Percentiles rank a stretch among this genome's conserved stretches.
phyloP scores from a whole-genome alignment of 2,797 vertebrate species.

The Protonibea diacanthus region DNA sequence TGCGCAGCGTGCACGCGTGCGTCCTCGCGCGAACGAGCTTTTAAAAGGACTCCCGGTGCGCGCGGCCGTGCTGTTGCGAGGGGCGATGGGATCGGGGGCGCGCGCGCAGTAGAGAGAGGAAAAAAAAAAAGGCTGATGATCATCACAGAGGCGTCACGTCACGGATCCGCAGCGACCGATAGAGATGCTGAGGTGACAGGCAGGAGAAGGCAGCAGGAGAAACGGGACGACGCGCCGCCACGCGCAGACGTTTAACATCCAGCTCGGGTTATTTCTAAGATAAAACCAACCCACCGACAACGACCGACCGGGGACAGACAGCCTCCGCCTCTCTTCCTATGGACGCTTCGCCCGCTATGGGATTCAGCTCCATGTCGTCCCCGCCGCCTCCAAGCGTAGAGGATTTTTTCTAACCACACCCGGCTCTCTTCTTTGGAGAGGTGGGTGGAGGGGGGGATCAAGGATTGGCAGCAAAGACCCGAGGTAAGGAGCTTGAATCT shows the following conservation, averaged over 20 bases:
- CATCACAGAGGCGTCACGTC: conserved; percentile 79
- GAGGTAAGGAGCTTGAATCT: conserved; percentile 73
- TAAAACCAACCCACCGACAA: too few relatives aligned
- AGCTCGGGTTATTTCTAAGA: too few relatives aligned
- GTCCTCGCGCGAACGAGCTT: conserved; percentile 52
- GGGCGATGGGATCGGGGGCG: conserved; percentile 81
- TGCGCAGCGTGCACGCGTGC: background rate
- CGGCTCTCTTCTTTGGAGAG: conserved; percentile 65
- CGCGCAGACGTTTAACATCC: background rate
- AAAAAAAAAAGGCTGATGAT: conserved; percentile 59
- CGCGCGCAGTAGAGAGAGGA: conserved; percentile 69
- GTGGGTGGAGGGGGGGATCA: conserved; percentile 52
- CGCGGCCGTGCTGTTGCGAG: conserved; percentile 85
- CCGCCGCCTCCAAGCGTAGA: conserved; percentile 62
- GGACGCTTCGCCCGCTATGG: conserved; percentile 61
- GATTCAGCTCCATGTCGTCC: conserved; percentile 60
- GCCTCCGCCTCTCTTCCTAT: conserved; percentile 11
- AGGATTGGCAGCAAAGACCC: conserved; percentile 64
- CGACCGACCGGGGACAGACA: background rate
- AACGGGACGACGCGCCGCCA: conserved; percentile 51
- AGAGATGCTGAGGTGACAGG: conserved; percentile 87
- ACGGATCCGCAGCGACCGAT: conserved; percentile 85
- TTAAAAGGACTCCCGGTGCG: conserved; percentile 63
- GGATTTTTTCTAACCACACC: conserved; percentile 83
- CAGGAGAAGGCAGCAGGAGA: conserved; percentile 80